Evolutionary conservation across 2,113 vertebrate species (phyloP).

Genomic region (Ptyas mucosa): DNA sequence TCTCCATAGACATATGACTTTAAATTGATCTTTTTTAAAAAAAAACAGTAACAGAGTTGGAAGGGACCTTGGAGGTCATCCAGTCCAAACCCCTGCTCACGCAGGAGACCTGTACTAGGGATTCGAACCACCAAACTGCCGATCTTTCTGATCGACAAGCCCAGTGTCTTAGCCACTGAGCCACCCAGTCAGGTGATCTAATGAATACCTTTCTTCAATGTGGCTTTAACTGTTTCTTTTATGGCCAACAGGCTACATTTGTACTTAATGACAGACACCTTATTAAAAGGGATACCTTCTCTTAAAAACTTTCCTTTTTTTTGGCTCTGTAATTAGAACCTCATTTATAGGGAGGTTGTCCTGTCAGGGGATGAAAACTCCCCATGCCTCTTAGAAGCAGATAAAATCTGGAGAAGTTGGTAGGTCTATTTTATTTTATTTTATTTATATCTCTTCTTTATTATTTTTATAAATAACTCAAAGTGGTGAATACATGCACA

Average conservation of each 20-base stretch:
- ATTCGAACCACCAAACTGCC: too few relatives aligned
- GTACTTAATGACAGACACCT: not conserved
- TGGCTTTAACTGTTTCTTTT: not conserved
- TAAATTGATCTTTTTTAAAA: not conserved
- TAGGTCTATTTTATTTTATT: not conserved
- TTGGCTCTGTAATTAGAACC: not conserved
- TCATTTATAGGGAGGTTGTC: not conserved
- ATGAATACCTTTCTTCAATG: not conserved
- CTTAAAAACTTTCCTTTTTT: not conserved
- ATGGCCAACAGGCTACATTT: not conserved
- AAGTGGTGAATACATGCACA: not conserved
- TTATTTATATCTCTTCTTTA: not conserved
- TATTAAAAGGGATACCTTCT: not conserved
- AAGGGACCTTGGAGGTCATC: too few relatives aligned
- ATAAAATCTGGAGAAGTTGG: not conserved
- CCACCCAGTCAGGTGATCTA: not conserved
- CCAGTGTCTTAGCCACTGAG: too few relatives aligned
- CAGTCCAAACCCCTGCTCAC: too few relatives aligned
- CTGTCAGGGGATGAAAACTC: not conserved
- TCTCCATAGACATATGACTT: not conserved
- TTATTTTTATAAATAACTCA: not conserved
- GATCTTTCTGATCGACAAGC: too few relatives aligned
- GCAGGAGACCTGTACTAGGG: too few relatives aligned
- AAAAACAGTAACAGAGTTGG: too few relatives aligned
- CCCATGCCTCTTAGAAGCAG: not conserved